Percentiles rank a stretch among this genome's conserved stretches.
phyloP scores from a whole-genome alignment of 2,888 invertebrate species.

The Hydrotaea diabolus region DNA sequence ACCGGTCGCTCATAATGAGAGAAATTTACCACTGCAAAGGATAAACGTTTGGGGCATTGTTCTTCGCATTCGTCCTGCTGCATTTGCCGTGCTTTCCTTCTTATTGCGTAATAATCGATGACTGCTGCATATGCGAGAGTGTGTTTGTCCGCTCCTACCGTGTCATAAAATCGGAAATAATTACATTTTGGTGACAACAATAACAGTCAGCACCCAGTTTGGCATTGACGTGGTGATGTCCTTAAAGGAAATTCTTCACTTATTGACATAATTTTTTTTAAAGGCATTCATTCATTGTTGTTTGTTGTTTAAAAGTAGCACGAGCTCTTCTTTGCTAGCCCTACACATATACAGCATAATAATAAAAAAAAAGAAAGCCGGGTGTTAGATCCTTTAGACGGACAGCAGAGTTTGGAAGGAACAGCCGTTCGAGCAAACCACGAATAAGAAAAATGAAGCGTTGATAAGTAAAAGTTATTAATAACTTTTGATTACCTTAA shows the following conservation, averaged over 20 bases:
- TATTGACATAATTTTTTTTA: conserved; percentile 31
- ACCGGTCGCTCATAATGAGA: conserved; percentile 49
- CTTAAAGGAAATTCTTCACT: conserved; percentile 4
- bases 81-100: conserved; percentile 62
- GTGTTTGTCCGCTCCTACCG: neutral
- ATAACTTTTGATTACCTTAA: neutral
- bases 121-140: neutral
- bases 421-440: neutral
- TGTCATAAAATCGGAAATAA: conserved; percentile 58
- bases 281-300: conserved; percentile 31
- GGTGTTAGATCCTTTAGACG: conserved; percentile 40
- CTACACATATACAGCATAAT: no score
- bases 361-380: no score
- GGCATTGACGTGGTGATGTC: no score
- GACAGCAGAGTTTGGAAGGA: no score
- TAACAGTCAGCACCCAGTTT: conserved; percentile 13
- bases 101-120: conserved; percentile 64
- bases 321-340: conserved; percentile 28
- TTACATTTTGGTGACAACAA: conserved; percentile 49
- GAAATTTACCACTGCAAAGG: neutral
- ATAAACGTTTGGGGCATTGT: conserved; percentile 24
- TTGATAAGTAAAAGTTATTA: conserved; percentile 35
- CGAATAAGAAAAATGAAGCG: neutral
- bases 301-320: conserved; percentile 7
- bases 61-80: conserved; percentile 24